These are phyloP conservation scores for Oreonectes daqikongensis DNA, from an alignment of 2,797 vertebrate genomes.

Conservation along the genomic window DNA sequence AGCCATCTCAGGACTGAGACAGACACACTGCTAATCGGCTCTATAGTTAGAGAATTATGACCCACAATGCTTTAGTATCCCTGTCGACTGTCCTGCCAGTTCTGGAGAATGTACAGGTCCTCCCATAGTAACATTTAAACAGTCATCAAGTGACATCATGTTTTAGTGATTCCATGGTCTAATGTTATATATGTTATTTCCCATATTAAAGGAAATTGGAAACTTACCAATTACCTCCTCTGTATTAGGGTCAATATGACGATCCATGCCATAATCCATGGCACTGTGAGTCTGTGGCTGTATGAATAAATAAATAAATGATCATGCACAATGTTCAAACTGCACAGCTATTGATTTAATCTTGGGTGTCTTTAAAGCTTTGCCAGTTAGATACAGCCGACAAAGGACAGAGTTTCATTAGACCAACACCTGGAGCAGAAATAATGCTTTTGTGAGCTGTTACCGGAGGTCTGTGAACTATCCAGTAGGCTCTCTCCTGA, in stretches of 20 bases:
- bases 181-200: background rate
- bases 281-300: constrained; percentile 83
- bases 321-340: background rate
- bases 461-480: constrained; percentile 90
- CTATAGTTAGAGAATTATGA: constrained; percentile 46
- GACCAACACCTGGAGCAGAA: background rate
- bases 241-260: constrained; percentile 81
- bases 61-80: background rate
- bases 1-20: constrained; percentile 28
- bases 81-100: background rate
- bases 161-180: background rate
- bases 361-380: background rate
- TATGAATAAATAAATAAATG: background rate
- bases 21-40: constrained; percentile 53
- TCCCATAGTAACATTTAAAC: background rate
- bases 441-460: constrained; percentile 57
- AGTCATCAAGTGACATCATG: background rate
- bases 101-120: background rate
- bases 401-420: background rate
- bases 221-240: constrained; percentile 91
- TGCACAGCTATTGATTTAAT: background rate
- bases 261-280: constrained; percentile 84
- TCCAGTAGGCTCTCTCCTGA: constrained; percentile 96
- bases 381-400: background rate
- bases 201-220: background rate